These are phyloP conservation scores for Eulemur mongoz DNA, from an alignment of 2,797 vertebrate species.

Conservation along the genomic window DNA sequence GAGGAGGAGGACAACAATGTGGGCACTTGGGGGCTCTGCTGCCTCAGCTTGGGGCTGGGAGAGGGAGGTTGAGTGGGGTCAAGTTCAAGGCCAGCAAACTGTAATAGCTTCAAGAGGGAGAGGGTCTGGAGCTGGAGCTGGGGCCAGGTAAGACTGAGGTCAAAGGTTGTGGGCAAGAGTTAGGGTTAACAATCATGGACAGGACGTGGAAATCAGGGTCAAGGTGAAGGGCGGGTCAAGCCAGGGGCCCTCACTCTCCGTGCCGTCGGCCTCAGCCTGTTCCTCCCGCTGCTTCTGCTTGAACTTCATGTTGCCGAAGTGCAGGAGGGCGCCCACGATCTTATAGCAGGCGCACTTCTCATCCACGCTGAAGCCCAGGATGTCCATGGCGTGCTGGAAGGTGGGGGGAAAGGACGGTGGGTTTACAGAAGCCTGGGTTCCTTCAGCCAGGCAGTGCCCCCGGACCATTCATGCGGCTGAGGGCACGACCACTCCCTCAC, in stretches of 20 bases:
- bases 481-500: not conserved
- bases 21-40: not conserved
- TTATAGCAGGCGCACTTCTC: constrained; percentile 96
- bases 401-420: fast-evolving
- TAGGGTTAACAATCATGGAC: not conserved
- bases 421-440: not conserved
- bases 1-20: not conserved
- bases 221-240: not conserved
- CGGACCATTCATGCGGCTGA: not conserved
- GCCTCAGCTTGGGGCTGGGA: not conserved
- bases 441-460: not conserved
- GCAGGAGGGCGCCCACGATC: constrained; percentile 96
- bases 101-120: not conserved
- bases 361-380: constrained; percentile 91
- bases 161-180: not conserved
- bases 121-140: not conserved
- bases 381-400: constrained; percentile 94
- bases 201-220: not conserved
- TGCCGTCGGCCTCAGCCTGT: constrained; percentile 94
- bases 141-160: not conserved
- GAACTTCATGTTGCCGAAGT: constrained; percentile 98
- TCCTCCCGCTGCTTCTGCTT: constrained; percentile 96
- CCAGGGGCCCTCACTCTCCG: constrained; percentile 90
- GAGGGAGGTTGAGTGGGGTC: not conserved
- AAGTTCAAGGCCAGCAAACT: not conserved